phyloP scores from a whole-genome alignment of 2,888 invertebrate genomes.

The Atrina japonica region DNA sequence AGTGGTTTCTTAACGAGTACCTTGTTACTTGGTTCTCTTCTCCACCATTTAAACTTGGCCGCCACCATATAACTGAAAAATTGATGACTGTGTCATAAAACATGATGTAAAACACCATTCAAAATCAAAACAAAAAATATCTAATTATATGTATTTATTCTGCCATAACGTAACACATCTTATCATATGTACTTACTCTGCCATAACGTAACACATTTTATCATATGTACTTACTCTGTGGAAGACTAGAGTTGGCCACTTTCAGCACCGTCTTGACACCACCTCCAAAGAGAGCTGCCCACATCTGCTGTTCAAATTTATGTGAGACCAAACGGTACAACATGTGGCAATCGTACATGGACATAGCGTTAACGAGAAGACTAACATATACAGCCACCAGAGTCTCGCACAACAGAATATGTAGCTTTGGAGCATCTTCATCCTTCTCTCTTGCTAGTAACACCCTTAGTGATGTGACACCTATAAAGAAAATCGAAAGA shows the following conservation, averaged over 20 bases:
- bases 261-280: constrained; percentile 80
- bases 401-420: constrained; percentile 94
- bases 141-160: too few species aligned
- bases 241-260: constrained; percentile 59
- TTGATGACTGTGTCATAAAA: too few species aligned
- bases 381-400: constrained; percentile 96
- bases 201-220: too few species aligned
- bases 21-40: too few species aligned
- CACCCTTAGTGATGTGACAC: constrained; percentile 95
- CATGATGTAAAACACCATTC: too few species aligned
- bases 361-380: constrained; percentile 94
- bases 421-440: constrained; percentile 94
- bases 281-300: constrained; percentile 83
- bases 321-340: constrained; percentile 90
- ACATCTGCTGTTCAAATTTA: constrained; percentile 88
- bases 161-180: too few species aligned
- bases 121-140: too few species aligned
- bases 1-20: too few species aligned
- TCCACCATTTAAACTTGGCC: too few species aligned
- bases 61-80: too few species aligned
- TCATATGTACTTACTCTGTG: constrained; percentile 21
- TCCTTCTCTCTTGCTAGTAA: constrained; percentile 96
- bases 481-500: constrained; percentile 82
- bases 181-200: too few species aligned
- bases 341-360: constrained; percentile 96